Evolutionary conservation across 2,113 vertebrate genomes (phyloP).

Genomic region (Oreochromis aureus): DNA sequence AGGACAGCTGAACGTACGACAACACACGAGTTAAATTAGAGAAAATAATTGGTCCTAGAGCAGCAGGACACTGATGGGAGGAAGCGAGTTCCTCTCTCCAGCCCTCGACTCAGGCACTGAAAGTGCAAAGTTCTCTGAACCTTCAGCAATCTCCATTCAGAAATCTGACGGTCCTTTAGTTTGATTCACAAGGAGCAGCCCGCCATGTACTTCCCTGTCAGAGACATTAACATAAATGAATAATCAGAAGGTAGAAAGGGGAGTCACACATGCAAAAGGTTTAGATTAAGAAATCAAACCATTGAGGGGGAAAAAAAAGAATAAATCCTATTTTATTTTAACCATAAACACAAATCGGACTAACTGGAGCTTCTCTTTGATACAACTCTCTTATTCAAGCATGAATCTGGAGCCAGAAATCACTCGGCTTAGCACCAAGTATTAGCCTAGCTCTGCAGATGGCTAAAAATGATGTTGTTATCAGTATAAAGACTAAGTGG

Average conservation of each 20-base stretch:
- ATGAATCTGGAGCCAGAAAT: background rate
- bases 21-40: constrained; percentile 5
- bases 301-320: background rate
- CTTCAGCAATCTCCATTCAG: background rate
- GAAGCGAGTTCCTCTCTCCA: constrained; percentile 27
- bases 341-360: background rate
- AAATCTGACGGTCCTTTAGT: background rate
- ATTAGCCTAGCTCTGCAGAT: background rate
- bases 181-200: constrained; percentile 69
- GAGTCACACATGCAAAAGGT: background rate
- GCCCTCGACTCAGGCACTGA: background rate
- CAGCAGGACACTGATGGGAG: constrained; percentile 20
- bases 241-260: background rate
- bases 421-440: background rate
- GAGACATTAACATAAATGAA: background rate
- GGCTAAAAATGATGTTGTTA: background rate
- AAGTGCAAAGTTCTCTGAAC: constrained; percentile 43
- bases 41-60: constrained; percentile 41
- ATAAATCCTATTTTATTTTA: background rate
- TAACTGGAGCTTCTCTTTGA: background rate
- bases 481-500: background rate
- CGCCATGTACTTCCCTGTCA: constrained; percentile 75
- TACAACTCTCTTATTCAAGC: background rate
- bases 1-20: background rate
- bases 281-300: background rate